Evolutionary conservation across 2,113 vertebrate genomes (phyloP).

Genomic region (Oncorhynchus nerka): DNA sequence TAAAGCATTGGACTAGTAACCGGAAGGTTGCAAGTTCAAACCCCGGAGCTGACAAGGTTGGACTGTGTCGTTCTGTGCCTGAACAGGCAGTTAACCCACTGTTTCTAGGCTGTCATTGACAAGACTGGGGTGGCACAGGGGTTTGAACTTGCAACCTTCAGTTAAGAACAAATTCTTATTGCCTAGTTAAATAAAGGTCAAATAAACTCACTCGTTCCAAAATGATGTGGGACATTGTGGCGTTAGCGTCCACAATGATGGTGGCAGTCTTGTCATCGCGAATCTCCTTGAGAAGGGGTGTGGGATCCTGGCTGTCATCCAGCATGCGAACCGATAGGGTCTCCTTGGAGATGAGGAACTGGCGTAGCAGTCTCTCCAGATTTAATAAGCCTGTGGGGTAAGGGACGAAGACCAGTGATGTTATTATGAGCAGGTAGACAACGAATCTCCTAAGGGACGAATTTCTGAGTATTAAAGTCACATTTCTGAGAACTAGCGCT

Average conservation of each 20-base stretch:
- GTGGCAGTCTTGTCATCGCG: constrained; percentile 96
- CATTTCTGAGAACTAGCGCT: too few relatives aligned
- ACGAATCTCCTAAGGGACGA: neutral
- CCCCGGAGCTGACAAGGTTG: too few relatives aligned
- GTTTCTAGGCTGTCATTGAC: too few relatives aligned
- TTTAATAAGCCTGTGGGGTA: constrained; percentile 89
- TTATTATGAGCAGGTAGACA: neutral
- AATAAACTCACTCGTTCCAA: constrained; percentile 82
- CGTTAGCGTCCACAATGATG: constrained; percentile 95
- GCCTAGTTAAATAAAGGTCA: too few relatives aligned
- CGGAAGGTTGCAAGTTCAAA: too few relatives aligned
- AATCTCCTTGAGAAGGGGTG: constrained; percentile 94
- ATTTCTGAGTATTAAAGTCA: too few relatives aligned
- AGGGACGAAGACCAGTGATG: neutral
- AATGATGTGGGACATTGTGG: constrained; percentile 95
- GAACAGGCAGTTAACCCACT: too few relatives aligned
- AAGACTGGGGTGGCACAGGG: too few relatives aligned
- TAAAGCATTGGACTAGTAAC: too few relatives aligned
- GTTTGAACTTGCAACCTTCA: too few relatives aligned
- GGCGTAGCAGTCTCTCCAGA: constrained; percentile 93
- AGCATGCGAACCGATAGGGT: constrained; percentile 95
- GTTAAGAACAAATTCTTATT: too few relatives aligned
- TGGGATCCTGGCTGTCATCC: constrained; percentile 93
- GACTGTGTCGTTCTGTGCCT: too few relatives aligned
- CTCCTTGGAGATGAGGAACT: constrained; percentile 99